Base-by-base conservation (phyloP, 1,140 invertebrate genomes). In the Anoplophora glabripennis region DNA sequence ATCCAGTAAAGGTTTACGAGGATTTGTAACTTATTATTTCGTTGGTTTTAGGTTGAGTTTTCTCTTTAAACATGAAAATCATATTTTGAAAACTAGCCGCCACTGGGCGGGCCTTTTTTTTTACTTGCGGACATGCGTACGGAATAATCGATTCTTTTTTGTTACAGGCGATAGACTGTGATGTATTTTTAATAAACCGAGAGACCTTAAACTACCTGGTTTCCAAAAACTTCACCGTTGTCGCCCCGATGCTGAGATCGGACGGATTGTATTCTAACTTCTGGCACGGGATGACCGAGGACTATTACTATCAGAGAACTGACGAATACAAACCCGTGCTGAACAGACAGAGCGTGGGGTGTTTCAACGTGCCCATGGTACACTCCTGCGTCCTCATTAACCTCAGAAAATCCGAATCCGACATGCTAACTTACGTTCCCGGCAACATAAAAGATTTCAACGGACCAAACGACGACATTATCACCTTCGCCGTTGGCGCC, bases 261-360 rank as follows among this genome's bases (percentile, higher is more conserved):
- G 87, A 93, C 70, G 87, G 90, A 14, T 78, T 92, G 28, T 98
- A 97, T 76, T 94, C 93, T 12, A 98, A 98, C 75, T 98, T 94
- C 77, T 99, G 96, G 96, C 87, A 90, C 67, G 94, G 89, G 9
- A 95, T 97, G 90, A 86, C 86, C 1, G 76, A 85, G 4, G 81
- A 93, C 59, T 94, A 90, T 75, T 98, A 96, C 74, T 98, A 98
- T 72, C 74, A 84, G 47, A 42, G 52, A 73, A 93, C 92, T 0
- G 87, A 93, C 8, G 86, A 91, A 52, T 99, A 98, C 70, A 84
- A 88, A 65, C 84, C 86, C 0, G 94, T 97, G 41, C 76, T 94
- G 44, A 82, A 88, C 57, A 73, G 84, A 11, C 81, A 92, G 63
- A 83, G 85, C 45, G 71, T 74, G 1, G 94, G 94, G 1, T 90